Evolutionary conservation across 2,113 vertebrate genomes (phyloP), one percentile per base, ranked within the genome.

Genomic region (Gallinago media): DNA sequence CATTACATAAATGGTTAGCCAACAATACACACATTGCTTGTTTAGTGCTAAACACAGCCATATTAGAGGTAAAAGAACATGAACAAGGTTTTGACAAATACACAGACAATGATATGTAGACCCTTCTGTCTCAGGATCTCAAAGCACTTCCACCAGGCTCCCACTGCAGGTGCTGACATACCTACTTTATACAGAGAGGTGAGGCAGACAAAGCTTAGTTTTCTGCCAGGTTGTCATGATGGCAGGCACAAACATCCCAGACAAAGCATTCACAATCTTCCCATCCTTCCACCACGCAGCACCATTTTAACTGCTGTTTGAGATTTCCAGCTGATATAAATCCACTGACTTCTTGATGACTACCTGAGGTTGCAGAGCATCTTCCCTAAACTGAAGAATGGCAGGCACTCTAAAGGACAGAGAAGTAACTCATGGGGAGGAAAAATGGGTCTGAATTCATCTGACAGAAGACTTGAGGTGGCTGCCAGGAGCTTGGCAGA

Each of bases 201-300:
- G 22, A 92, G 19, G 23, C 36, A 88, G 47, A 40, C 27, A 36
- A n/a, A 65, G 20, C 14, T 46, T 54, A 20, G 36, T 25, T 76
- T 44, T 58, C 56, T 31, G 23, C 6, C 27, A 56, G 29, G 27
- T 22, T 27, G 4, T 27, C 17, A 29, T 25, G 50, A 82, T 1
- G 0, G 54, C n/a, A 91, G 34, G 34, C 29, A 62, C 1, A 2
- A 74, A 65, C 13, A 75, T 6, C 13, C 16, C 27, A 78, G 62
- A 49, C 22, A 70, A 93, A 68, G 42, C 0, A 1, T 11, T 70
- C 31, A 14, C 0, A 0, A 26, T 27, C 46, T 92, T 73, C 49
- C 36, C 42, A 62, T 59, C 40, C 38, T 89, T 9, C 29, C 59
- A 73, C 31, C 15, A 46, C 20, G 4, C 38, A 52, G 29, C 8